Conservation (phyloP, 2,113 vertebrate genomes). For the Mesitornis unicolor region DNA sequence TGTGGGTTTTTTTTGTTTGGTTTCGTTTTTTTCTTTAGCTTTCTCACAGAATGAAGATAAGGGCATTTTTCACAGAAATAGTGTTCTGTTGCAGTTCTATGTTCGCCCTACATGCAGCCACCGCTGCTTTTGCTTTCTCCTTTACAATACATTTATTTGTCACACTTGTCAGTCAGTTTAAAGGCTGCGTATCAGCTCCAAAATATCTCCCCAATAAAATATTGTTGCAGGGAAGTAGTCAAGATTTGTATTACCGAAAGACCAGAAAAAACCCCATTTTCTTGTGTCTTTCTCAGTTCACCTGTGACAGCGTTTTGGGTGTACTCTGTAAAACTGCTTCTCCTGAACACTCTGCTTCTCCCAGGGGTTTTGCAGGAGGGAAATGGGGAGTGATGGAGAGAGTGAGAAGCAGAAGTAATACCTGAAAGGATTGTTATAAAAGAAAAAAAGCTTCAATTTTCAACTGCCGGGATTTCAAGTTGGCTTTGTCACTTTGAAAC, state of each 20-base stretch:
- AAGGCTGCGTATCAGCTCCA: accelerated
- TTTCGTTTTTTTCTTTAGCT: background rate
- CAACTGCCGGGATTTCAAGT: background rate
- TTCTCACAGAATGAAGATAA: accelerated
- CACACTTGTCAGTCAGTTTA: background rate
- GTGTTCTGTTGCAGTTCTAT: background rate
- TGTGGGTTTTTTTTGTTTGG: too few relatives aligned
- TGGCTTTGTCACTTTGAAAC: background rate
- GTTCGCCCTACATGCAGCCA: accelerated
- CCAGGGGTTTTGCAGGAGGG: background rate
- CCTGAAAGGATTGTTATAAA: background rate
- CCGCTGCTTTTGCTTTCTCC: background rate
- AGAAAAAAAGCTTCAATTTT: background rate
- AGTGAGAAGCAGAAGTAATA: background rate
- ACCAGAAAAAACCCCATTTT: background rate
- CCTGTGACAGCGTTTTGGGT: background rate
- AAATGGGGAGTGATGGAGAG: background rate
- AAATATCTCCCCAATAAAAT: background rate
- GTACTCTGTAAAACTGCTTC: background rate
- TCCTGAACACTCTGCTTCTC: background rate
- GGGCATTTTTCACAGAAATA: background rate
- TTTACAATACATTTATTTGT: background rate
- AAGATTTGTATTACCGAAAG: background rate
- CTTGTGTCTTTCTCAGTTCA: accelerated
- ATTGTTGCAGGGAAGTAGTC: background rate